phyloP scores from a whole-genome alignment of 2,888 invertebrate species.

The Augiades crinisus region DNA sequence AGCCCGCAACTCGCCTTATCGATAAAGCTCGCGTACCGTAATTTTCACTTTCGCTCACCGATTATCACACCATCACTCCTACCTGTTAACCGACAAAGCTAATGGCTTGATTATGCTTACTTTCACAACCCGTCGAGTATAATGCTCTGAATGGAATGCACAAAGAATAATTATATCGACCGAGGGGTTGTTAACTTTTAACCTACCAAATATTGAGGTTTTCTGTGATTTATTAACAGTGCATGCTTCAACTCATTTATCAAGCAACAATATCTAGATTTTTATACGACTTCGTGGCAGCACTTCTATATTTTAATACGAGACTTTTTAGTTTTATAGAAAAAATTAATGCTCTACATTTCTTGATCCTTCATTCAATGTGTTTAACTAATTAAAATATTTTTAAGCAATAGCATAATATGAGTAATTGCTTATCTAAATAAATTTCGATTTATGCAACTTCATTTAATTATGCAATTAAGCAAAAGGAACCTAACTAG shows the following conservation, averaged over 20 bases:
- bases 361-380: no score
- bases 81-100: constrained; percentile 31
- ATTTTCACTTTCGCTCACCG: constrained; percentile 32
- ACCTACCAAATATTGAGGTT: neutral
- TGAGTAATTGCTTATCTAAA: no score
- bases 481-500: no score
- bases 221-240: neutral
- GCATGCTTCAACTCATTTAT: constrained; percentile 3
- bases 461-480: no score
- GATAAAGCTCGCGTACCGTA: constrained; percentile 39
- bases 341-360: no score
- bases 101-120: neutral
- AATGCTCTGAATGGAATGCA: constrained; percentile 4
- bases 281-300: neutral
- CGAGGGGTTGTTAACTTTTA: constrained; percentile 10
- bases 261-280: neutral
- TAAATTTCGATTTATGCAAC: no score
- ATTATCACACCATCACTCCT: constrained; percentile 34
- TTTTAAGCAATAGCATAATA: no score
- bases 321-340: no score
- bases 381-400: no score
- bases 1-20: constrained; percentile 36
- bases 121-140: neutral
- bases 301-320: no score
- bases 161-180: constrained; percentile 7